Conservation (phyloP, 2,797 vertebrate species). For the Anguilla pacifica region DNA sequence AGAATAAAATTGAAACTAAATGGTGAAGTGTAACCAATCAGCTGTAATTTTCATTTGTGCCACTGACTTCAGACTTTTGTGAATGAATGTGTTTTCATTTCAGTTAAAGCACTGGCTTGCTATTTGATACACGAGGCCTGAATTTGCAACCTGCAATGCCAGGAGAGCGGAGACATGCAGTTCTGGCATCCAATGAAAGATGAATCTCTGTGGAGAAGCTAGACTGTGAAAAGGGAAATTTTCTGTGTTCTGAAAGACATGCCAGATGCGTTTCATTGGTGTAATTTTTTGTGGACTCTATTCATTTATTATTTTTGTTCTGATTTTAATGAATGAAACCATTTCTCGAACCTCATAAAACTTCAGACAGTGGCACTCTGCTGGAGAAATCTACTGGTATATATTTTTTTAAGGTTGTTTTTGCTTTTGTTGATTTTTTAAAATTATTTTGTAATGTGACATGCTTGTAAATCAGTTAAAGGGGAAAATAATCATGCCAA, state of each 20-base stretch:
- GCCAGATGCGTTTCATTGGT: slow-evolving; percentile 43
- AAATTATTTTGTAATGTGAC: slow-evolving; percentile 27
- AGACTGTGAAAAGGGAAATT: slow-evolving; percentile 28
- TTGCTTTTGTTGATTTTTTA: slow-evolving; percentile 32
- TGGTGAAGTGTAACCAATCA: neutral
- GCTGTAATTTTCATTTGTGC: neutral
- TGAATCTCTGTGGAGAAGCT: slow-evolving; percentile 41
- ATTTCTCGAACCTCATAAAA: slow-evolving; percentile 14
- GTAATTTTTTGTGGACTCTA: slow-evolving; percentile 35
- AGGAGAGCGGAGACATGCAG: slow-evolving; percentile 52
- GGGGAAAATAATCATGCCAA: slow-evolving; percentile 30
- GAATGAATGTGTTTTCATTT: slow-evolving; percentile 42
- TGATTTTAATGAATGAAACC: slow-evolving; percentile 8
- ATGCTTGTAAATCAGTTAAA: slow-evolving; percentile 30
- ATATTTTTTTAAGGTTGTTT: slow-evolving; percentile 40
- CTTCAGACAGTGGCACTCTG: slow-evolving; percentile 28
- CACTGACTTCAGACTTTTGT: neutral
- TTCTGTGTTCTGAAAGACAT: slow-evolving; percentile 38
- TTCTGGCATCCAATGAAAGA: slow-evolving; percentile 20
- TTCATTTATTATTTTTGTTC: slow-evolving; percentile 24
- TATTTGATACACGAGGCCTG: slow-evolving; percentile 74
- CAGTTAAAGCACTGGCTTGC: slow-evolving; percentile 92
- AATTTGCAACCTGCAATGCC: slow-evolving; percentile 45
- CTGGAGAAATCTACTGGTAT: slow-evolving; percentile 35
- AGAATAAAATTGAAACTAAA: neutral